Percentiles rank a stretch among this genome's conserved stretches.
These are phyloP conservation scores for Pollachius pollachius DNA, from an alignment of 2,113 vertebrate species.

Conservation along the genomic window DNA sequence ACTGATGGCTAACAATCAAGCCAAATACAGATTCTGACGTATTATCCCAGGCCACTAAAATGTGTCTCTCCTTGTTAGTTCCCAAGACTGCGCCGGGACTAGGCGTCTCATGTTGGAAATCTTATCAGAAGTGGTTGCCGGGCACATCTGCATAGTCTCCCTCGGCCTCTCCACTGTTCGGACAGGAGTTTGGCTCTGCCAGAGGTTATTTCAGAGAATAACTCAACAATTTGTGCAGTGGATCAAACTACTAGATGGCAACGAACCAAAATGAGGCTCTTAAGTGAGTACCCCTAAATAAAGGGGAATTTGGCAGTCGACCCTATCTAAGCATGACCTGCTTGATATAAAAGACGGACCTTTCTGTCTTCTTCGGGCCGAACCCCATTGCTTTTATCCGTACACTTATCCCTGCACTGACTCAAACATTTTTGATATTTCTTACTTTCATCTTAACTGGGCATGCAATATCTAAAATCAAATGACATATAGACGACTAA, in stretches of 20 bases:
- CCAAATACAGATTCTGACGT: constrained; percentile 51
- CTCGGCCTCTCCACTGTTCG: constrained; percentile 25
- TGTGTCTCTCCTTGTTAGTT: constrained; percentile 40
- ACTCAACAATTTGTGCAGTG: constrained; percentile 19
- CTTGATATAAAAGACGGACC: background rate
- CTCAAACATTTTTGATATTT: too few species aligned
- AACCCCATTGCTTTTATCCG: too few species aligned
- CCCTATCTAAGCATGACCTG: background rate
- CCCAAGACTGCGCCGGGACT: constrained; percentile 18
- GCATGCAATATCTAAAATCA: too few species aligned
- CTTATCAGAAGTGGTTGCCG: constrained; percentile 48
- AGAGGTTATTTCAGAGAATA: constrained; percentile 20
- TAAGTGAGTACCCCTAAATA: constrained; percentile 1
- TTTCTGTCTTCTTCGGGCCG: background rate
- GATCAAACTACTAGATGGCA: constrained; percentile 4
- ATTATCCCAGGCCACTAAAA: constrained; percentile 26
- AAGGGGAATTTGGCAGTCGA: background rate
- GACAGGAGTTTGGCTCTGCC: constrained; percentile 38
- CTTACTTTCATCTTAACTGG: too few species aligned
- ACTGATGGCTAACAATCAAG: constrained; percentile 62
- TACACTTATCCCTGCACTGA: too few species aligned
- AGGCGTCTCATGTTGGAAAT: constrained; percentile 23
- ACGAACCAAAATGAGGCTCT: background rate
- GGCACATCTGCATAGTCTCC: constrained; percentile 38
- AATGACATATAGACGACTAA: too few species aligned